Percentiles rank a stretch among this genome's conserved stretches.
Conservation (phyloP, 2,113 vertebrate genomes). For the Paramisgurnus dabryanus region DNA sequence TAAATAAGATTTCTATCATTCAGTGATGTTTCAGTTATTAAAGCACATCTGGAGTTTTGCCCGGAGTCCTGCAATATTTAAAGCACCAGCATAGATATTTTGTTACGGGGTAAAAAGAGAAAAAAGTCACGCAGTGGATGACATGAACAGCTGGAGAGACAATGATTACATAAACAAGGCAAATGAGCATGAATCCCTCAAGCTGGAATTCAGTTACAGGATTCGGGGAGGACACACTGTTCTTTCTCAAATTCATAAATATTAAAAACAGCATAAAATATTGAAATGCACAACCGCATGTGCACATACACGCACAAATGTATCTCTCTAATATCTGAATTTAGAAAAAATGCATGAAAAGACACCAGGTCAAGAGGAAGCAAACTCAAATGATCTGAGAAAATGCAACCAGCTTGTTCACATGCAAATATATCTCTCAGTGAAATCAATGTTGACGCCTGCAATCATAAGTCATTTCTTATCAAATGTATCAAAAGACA, state of each 20-base stretch:
- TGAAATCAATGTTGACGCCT: neutral
- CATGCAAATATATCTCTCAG: conserved; percentile 1
- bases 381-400: neutral
- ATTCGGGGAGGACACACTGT: conserved; percentile 38
- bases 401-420: neutral
- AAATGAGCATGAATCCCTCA: conserved; percentile 26
- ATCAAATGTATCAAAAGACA: no score
- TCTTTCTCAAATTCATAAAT: conserved; percentile 42
- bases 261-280: conserved; percentile 52
- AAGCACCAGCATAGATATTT: neutral
- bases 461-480: no score
- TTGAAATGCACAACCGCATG: conserved; percentile 34
- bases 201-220: conserved; percentile 26
- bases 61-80: neutral
- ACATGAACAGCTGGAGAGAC: conserved; percentile 33
- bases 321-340: neutral
- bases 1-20: neutral
- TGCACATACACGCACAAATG: neutral
- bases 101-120: neutral
- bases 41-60: neutral
- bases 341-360: conserved; percentile 2
- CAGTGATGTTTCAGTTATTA: neutral
- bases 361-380: neutral
- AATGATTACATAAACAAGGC: conserved; percentile 30
- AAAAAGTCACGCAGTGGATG: conserved; percentile 30